Evolutionary conservation across 1,140 invertebrate genomes (phyloP).

Genomic region (Neodiprion lecontei): DNA sequence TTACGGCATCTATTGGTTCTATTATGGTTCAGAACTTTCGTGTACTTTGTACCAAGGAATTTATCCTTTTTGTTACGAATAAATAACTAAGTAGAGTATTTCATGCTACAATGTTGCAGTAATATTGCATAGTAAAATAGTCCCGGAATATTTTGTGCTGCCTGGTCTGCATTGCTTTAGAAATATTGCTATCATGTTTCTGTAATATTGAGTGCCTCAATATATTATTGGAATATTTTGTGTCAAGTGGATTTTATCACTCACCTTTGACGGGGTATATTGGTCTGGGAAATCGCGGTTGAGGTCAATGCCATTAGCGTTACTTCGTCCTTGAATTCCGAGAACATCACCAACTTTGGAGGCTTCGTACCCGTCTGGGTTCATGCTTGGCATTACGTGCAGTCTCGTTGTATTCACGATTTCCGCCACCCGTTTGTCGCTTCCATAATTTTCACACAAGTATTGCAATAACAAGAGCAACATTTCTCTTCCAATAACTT

Average conservation of each 20-base stretch:
- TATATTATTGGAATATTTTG: too few relatives aligned
- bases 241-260: slow-evolving; percentile 14
- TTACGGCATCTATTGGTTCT: too few relatives aligned
- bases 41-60: too few relatives aligned
- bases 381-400: slow-evolving; percentile 95
- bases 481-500: slow-evolving; percentile 90
- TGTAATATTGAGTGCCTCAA: too few relatives aligned
- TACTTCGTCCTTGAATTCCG: slow-evolving; percentile 75
- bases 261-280: slow-evolving; percentile 72
- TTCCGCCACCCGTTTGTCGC: slow-evolving; percentile 73
- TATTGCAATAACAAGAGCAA: slow-evolving; percentile 84
- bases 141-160: too few relatives aligned
- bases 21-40: too few relatives aligned
- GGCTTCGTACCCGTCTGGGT: slow-evolving; percentile 95
- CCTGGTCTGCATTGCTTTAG: too few relatives aligned
- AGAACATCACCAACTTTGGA: slow-evolving; percentile 72
- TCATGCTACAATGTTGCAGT: too few relatives aligned
- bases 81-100: too few relatives aligned
- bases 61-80: too few relatives aligned
- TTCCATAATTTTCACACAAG: slow-evolving; percentile 85
- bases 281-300: slow-evolving; percentile 98
- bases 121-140: too few relatives aligned
- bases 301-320: slow-evolving; percentile 86
- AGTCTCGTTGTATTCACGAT: slow-evolving; percentile 85
- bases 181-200: too few relatives aligned